These are phyloP conservation scores for Alces alces DNA, from an alignment of 2,113 vertebrate genomes.

Conservation along the genomic window DNA sequence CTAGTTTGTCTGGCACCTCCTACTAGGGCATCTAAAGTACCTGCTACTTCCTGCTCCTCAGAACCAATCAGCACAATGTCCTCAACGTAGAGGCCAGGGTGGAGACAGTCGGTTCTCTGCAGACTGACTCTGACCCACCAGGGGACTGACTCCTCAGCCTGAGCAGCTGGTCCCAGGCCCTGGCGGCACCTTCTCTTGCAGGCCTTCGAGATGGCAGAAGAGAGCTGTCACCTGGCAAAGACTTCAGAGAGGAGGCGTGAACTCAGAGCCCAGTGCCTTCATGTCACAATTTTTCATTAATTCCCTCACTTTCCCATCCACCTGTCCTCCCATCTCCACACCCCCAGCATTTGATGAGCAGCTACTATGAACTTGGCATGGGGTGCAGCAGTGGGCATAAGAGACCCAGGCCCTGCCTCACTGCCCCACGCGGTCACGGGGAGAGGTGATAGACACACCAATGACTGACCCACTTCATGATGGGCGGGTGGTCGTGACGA, in stretches of 20 bases:
- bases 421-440: rapidly evolving
- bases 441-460: neutral
- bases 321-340: neutral
- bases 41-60: neutral
- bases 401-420: neutral
- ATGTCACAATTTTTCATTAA: neutral
- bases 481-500: rapidly evolving
- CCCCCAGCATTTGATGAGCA: neutral
- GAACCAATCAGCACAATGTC: too few relatives aligned
- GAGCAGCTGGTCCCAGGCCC: neutral
- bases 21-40: neutral
- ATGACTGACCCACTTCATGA: neutral
- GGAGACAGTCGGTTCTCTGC: neutral
- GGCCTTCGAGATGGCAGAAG: neutral
- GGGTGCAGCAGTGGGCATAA: neutral
- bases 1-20: neutral
- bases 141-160: neutral
- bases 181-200: neutral
- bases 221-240: neutral
- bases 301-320: too few relatives aligned
- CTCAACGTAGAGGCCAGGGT: rapidly evolving
- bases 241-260: neutral
- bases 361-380: neutral
- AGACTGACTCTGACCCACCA: neutral
- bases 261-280: neutral